Evolutionary conservation across 2,888 invertebrate genomes (phyloP).

Genomic region (Gortyna flavago): DNA sequence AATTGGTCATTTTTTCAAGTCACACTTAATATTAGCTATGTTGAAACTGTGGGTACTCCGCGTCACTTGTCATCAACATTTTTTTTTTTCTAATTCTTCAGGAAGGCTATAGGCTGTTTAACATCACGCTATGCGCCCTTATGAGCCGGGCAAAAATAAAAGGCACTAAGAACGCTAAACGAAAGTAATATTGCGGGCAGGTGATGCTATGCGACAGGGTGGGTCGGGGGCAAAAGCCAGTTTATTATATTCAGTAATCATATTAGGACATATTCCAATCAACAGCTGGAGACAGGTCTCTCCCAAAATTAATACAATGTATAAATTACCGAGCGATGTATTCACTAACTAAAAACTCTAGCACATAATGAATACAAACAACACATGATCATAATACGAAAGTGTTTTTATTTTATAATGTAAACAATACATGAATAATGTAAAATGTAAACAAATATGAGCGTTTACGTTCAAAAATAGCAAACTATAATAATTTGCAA

Average conservation of each 20-base stretch:
- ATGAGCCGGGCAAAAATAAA: too few species aligned
- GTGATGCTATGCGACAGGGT: too few species aligned
- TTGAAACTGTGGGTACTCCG: too few species aligned
- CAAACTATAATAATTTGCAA: constrained; percentile 39
- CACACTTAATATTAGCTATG: too few species aligned
- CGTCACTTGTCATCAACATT: too few species aligned
- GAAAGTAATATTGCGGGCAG: too few species aligned
- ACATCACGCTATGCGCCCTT: too few species aligned
- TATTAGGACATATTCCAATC: background rate
- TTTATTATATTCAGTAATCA: background rate
- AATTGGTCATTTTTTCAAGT: background rate
- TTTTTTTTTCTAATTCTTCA: too few species aligned
- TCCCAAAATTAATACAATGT: constrained; percentile 43
- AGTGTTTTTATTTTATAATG: constrained; percentile 49
- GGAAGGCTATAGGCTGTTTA: too few species aligned
- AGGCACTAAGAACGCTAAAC: too few species aligned
- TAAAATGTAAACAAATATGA: constrained; percentile 41
- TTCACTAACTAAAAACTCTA: constrained; percentile 37
- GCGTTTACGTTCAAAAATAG: constrained; percentile 26
- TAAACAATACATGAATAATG: constrained; percentile 48
- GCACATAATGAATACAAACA: constrained; percentile 50
- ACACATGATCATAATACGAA: constrained; percentile 30
- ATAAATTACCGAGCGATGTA: constrained; percentile 33
- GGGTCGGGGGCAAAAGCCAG: background rate
- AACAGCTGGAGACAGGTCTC: background rate